Evolutionary conservation across 2,888 invertebrate species (phyloP).

Genomic region (Epinotia nisella): DNA sequence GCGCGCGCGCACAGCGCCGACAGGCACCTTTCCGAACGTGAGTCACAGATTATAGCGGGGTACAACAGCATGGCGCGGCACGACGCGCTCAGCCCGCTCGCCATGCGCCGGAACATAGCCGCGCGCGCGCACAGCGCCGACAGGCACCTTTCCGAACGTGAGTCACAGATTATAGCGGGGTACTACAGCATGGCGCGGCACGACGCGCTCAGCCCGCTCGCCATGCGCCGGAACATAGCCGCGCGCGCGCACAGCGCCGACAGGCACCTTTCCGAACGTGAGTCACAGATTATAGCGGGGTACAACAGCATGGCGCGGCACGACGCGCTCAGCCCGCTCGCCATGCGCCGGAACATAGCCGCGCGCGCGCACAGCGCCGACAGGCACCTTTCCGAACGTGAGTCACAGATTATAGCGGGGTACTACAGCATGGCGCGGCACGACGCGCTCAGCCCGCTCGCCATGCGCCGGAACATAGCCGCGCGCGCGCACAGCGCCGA

Average conservation of each 20-base stretch:
- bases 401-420: too few relatives aligned
- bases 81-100: slow-evolving; percentile 76
- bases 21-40: slow-evolving; percentile 81
- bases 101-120: slow-evolving; percentile 78
- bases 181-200: slow-evolving; percentile 63
- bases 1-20: slow-evolving; percentile 87
- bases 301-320: too few relatives aligned
- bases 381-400: too few relatives aligned
- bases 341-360: too few relatives aligned
- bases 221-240: slow-evolving; percentile 78
- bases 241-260: slow-evolving; percentile 87
- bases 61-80: slow-evolving; percentile 63
- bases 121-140: slow-evolving; percentile 87
- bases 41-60: slow-evolving; percentile 71
- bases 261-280: slow-evolving; percentile 81
- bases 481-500: too few relatives aligned
- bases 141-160: slow-evolving; percentile 81
- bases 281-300: too few relatives aligned
- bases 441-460: too few relatives aligned
- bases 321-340: too few relatives aligned
- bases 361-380: too few relatives aligned
- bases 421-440: too few relatives aligned
- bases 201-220: slow-evolving; percentile 76
- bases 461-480: too few relatives aligned
- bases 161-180: slow-evolving; percentile 71